Percentiles rank a stretch among this genome's conserved stretches.
These are phyloP conservation scores for Micronycteris hirsuta DNA, from an alignment of 2,113 vertebrate genomes.

Conservation along the genomic window DNA sequence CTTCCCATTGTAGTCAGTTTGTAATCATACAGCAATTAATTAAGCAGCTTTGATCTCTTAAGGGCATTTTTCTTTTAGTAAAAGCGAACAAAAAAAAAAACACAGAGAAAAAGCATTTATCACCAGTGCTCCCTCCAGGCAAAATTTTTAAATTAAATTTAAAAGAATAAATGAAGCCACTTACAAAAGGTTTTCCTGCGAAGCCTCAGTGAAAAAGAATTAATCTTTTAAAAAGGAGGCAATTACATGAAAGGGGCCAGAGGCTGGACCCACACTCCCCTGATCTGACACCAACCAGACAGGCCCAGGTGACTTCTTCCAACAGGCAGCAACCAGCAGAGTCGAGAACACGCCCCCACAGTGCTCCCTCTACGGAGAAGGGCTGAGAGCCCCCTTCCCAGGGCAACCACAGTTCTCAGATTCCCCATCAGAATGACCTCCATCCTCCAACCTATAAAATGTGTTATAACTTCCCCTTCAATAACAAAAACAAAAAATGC, in stretches of 20 bases:
- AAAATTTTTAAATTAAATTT: slow-evolving; percentile 5
- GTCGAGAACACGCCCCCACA: not conserved
- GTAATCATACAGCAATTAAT: slow-evolving; percentile 42
- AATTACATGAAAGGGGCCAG: not conserved
- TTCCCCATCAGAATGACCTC: slow-evolving; percentile 29
- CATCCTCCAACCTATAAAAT: not conserved
- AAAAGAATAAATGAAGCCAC: slow-evolving; percentile 42
- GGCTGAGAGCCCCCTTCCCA: not conserved
- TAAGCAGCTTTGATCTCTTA: slow-evolving; percentile 59
- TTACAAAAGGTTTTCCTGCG: slow-evolving; percentile 37
- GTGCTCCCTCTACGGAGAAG: not conserved
- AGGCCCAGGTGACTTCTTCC: slow-evolving; percentile 19
- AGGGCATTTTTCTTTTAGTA: slow-evolving; percentile 28
- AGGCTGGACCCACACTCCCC: not conserved
- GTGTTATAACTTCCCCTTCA: slow-evolving; percentile 14
- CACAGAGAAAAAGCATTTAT: slow-evolving; percentile 5
- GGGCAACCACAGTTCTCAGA: not conserved
- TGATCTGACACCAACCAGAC: not conserved
- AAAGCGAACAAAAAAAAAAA: not conserved
- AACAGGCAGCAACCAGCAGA: not conserved
- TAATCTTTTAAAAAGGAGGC: not conserved
- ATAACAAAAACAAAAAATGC: not conserved
- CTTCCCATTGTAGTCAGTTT: slow-evolving; percentile 21
- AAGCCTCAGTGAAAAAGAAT: not conserved
- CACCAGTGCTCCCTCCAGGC: slow-evolving; percentile 12